These are phyloP conservation scores for Spheniscus humboldti DNA, from an alignment of 2,797 vertebrate genomes.

Conservation along the genomic window DNA sequence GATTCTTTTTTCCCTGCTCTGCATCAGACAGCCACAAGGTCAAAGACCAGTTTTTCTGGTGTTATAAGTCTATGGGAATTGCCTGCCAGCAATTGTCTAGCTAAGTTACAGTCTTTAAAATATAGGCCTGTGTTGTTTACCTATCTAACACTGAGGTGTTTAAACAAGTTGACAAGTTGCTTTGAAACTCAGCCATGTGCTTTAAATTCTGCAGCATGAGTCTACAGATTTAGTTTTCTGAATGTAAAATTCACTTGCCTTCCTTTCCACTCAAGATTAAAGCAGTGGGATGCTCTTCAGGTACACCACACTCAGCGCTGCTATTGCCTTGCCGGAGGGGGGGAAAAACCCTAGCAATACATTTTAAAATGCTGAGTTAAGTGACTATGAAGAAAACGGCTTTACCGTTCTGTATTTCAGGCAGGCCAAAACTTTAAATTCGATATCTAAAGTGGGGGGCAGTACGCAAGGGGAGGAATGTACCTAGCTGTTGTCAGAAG, in stretches of 20 bases:
- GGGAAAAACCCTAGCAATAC: background rate
- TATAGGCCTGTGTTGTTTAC: background rate
- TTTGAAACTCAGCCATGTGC: slow-evolving; percentile 6
- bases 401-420: background rate
- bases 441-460: background rate
- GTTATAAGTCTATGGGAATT: background rate
- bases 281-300: background rate
- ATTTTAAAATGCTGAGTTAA: background rate
- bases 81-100: slow-evolving; percentile 3
- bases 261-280: background rate
- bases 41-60: background rate
- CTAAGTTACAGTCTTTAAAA: background rate
- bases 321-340: background rate
- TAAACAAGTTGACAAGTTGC: slow-evolving; percentile 29
- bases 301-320: accelerated
- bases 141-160: background rate
- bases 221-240: background rate
- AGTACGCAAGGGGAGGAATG: background rate
- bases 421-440: background rate
- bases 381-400: background rate
- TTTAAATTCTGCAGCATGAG: background rate
- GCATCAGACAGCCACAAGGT: background rate
- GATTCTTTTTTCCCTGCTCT: background rate
- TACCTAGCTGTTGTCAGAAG: background rate
- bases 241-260: background rate